Percentiles rank a stretch among this genome's conserved stretches.
phyloP scores from a whole-genome alignment of 1,140 invertebrate genomes.

The Euglossa dilemma region DNA sequence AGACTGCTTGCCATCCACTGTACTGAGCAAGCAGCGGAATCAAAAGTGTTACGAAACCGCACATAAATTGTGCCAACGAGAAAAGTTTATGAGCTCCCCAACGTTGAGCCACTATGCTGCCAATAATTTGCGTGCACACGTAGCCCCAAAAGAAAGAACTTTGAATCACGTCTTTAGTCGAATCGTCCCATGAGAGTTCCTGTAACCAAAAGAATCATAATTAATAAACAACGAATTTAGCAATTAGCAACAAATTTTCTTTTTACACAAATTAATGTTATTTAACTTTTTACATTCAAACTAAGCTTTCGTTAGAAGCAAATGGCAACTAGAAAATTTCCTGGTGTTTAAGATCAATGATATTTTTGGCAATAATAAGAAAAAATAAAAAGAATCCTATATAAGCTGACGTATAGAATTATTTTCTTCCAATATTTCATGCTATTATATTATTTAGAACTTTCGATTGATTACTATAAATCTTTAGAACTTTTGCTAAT shows the following conservation, averaged over 20 bases:
- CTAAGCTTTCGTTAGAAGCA: too few species aligned
- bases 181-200: slow-evolving; percentile 82
- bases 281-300: background rate
- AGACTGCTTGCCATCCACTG: slow-evolving; percentile 85
- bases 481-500: too few species aligned
- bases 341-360: too few species aligned
- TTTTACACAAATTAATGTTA: background rate
- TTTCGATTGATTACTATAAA: too few species aligned
- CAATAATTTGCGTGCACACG: slow-evolving; percentile 83
- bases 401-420: too few species aligned
- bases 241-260: background rate
- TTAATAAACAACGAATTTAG: background rate
- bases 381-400: too few species aligned
- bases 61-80: slow-evolving; percentile 74
- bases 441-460: too few species aligned
- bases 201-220: slow-evolving; percentile 22
- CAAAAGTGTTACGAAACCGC: slow-evolving; percentile 81
- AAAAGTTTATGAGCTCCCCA: slow-evolving; percentile 82
- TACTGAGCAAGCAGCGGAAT: slow-evolving; percentile 76
- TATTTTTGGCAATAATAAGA: too few species aligned
- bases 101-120: slow-evolving; percentile 80
- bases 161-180: slow-evolving; percentile 81
- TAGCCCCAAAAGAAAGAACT: slow-evolving; percentile 84
- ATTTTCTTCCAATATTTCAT: too few species aligned
- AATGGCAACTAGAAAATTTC: too few species aligned